These are phyloP conservation scores for Coluber constrictor DNA, from an alignment of 2,797 vertebrate genomes.

Conservation along the genomic window DNA sequence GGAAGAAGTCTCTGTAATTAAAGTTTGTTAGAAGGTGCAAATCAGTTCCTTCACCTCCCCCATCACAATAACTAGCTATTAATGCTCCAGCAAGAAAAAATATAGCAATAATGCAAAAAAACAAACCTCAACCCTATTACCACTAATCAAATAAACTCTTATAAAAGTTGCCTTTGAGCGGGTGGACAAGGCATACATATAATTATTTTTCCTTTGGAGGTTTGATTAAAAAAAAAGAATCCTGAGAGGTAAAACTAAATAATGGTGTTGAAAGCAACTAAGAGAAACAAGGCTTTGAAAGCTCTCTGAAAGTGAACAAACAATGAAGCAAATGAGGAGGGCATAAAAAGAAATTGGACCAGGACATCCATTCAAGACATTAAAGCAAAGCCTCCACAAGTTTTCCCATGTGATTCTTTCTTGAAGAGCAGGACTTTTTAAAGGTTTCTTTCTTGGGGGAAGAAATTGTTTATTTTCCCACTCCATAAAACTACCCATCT, in stretches of 20 bases:
- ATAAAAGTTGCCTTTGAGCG: not conserved
- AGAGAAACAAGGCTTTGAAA: not conserved
- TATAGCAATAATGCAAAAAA: not conserved
- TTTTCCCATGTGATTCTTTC: not conserved
- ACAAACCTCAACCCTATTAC: not conserved
- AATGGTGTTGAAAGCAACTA: not conserved
- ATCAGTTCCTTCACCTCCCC: not conserved
- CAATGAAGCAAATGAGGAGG: not conserved
- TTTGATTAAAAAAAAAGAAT: not conserved
- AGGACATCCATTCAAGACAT: not conserved
- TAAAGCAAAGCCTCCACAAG: not conserved
- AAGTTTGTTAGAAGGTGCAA: not conserved
- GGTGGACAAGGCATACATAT: not conserved
- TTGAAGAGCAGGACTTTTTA: not conserved
- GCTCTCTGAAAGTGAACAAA: not conserved
- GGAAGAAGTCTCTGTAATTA: fast-evolving
- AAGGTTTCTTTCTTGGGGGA: not conserved
- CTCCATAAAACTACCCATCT: not conserved
- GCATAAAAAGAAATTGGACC: not conserved
- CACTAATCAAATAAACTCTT: not conserved
- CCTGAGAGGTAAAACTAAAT: not conserved
- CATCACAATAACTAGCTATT: not conserved
- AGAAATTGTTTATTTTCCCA: not conserved
- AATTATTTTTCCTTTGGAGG: not conserved
- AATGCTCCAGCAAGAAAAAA: not conserved